Percentiles rank a stretch among this genome's conserved stretches.
phyloP scores from a whole-genome alignment of 1,140 invertebrate species.

The Homalodisca vitripennis region DNA sequence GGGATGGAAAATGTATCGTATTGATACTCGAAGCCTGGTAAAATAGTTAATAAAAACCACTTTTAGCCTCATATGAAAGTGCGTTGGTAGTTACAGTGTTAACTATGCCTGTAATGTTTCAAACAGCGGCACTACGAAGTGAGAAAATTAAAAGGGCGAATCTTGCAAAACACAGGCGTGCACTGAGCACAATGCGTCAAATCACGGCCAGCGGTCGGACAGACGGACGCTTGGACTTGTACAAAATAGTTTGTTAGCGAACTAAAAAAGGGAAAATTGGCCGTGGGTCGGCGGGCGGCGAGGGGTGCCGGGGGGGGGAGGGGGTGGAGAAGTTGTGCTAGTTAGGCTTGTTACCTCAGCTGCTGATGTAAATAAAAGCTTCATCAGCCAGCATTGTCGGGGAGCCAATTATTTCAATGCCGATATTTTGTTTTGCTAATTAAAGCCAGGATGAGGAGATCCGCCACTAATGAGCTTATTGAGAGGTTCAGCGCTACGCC shows the following conservation, averaged over 20 bases:
- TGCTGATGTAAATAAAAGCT: conserved; percentile 21
- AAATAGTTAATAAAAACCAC: too few species aligned
- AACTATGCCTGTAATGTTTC: too few species aligned
- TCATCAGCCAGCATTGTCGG: conserved; percentile 23
- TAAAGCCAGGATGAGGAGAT: conserved; percentile 16
- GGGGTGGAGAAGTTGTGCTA: conserved; percentile 3
- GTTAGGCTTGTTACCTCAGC: conserved; percentile 19
- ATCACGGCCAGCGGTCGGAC: too few species aligned
- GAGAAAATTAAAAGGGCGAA: too few species aligned
- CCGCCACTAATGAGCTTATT: conserved; percentile 20
- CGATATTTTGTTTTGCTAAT: conserved; percentile 27
- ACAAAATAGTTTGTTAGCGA: conserved; percentile 23
- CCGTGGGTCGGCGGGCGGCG: background rate
- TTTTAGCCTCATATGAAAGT: too few species aligned
- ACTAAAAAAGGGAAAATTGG: conserved; percentile 1
- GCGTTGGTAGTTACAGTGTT: too few species aligned
- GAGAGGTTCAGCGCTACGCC: background rate
- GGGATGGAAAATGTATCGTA: too few species aligned
- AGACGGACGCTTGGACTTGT: too few species aligned
- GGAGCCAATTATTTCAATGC: conserved; percentile 24
- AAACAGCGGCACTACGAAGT: too few species aligned
- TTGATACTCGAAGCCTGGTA: too few species aligned
- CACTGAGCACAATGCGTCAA: too few species aligned
- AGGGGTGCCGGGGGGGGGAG: background rate
- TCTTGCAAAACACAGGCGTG: too few species aligned